Base-by-base conservation (phyloP, 2,113 vertebrate genomes). In the Peucedramus taeniatus region DNA sequence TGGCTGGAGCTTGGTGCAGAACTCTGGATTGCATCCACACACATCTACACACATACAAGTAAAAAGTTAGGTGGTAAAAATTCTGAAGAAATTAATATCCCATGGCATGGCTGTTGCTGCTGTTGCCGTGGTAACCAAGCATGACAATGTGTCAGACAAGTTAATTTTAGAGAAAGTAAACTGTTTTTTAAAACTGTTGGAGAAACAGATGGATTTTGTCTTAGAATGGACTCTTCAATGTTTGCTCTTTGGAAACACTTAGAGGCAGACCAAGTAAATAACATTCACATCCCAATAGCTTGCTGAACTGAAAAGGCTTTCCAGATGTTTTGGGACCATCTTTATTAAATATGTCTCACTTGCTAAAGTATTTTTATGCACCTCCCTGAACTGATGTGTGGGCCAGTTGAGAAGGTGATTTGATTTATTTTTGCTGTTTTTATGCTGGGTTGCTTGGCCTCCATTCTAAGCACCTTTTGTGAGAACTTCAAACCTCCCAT, bases 121-220 rank as follows among this genome's bases (percentile, higher is more conserved):
- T 68, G 97, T 97, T 95, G 69, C 97, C 54, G 27, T 75, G 84
- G 97, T 61, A 97, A 97, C 97, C 78, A 51, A 93, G 86, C 65
- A 96, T 90, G 97, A 96, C 90, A 95, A 96, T 64, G 90, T 96
- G 94, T 92, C 92, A 96, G 95, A 97, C 96, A 82, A 94, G 91
- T 95, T 96, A 97, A 96, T 95, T 97, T 97, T 94, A 96, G 92
- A 63, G 68, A 94, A 97, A 94, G 90, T 92, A 95, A 93, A 96
- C 80, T 66, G 75, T 83, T 95, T 88, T 75, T 50, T 77, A 60
- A 90, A 95, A 85, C 57, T 80, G 60, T 66, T 79, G 71, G 68
- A 91, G 60, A 94, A 97, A 91, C 94, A 96, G 94, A 95, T 88
- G 88, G 94, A 37, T 95, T 96, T 91, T 91, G 59, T 94, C 94